phyloP scores from a whole-genome alignment of 1,140 invertebrate genomes.

The Drosophila serrata region DNA sequence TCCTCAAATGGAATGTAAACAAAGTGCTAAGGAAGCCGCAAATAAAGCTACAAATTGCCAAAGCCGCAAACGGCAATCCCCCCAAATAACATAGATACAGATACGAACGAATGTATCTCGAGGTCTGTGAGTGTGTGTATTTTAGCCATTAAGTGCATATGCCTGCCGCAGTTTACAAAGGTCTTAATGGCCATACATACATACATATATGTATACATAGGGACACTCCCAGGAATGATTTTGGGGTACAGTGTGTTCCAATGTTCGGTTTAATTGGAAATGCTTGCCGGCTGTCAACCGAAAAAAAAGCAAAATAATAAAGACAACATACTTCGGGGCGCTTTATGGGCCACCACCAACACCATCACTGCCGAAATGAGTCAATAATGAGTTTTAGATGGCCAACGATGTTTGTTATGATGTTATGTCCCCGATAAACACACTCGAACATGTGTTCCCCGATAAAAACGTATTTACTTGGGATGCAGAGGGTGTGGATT shows the following conservation, averaged over 20 bases:
- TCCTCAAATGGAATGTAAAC: conserved; percentile 61
- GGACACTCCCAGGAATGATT: conserved; percentile 4
- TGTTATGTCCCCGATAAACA: conserved; percentile 46
- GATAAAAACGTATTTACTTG: conserved; percentile 22
- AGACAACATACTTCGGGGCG: conserved; percentile 76
- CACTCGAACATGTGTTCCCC: conserved; percentile 54
- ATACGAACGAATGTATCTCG: conserved; percentile 33
- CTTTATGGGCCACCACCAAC: conserved; percentile 44
- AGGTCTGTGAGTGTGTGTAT: conserved; percentile 27
- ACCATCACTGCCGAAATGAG: conserved; percentile 50
- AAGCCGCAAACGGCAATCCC: conserved; percentile 52
- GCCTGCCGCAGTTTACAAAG: conserved; percentile 62
- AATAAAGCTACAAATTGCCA: conserved; percentile 59
- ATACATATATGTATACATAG: background rate
- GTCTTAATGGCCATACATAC: conserved; percentile 48
- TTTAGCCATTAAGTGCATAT: conserved; percentile 77
- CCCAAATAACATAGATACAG: conserved; percentile 18
- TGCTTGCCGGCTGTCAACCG: conserved; percentile 57
- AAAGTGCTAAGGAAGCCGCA: conserved; percentile 59
- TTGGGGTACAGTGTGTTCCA: conserved; percentile 5
- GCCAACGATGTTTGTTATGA: conserved; percentile 58
- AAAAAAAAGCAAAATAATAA: conserved; percentile 50
- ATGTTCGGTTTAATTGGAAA: conserved; percentile 70
- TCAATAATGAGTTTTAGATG: conserved; percentile 77
- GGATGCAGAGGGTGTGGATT: background rate